Evolutionary conservation across 2,113 vertebrate species (phyloP).

Genomic region (Lipophrys pholis): DNA sequence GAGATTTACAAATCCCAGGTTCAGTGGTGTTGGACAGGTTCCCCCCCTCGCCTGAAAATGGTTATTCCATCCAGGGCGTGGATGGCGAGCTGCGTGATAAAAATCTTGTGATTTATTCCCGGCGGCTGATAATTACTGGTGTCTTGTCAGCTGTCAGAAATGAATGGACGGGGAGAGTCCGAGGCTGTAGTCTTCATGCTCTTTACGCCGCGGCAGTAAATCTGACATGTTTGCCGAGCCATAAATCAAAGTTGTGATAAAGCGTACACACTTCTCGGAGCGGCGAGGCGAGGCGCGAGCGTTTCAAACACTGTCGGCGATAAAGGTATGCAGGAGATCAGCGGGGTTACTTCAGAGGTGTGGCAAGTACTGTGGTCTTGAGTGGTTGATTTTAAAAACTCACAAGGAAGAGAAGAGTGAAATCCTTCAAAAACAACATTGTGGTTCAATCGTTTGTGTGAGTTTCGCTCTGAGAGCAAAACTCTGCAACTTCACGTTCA

Average conservation of each 20-base stretch:
- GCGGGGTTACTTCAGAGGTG: constrained; percentile 43
- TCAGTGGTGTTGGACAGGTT: constrained; percentile 71
- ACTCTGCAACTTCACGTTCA: too few relatives aligned
- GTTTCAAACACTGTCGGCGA: constrained; percentile 58
- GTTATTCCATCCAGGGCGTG: constrained; percentile 79
- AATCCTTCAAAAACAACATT: constrained; percentile 4
- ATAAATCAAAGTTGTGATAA: constrained; percentile 74
- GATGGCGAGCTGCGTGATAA: constrained; percentile 73
- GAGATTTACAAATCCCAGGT: constrained; percentile 86
- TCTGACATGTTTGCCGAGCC: constrained; percentile 78
- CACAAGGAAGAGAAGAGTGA: neutral
- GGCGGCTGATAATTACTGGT: constrained; percentile 85
- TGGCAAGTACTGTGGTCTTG: constrained; percentile 20
- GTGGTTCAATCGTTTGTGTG: neutral
- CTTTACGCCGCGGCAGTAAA: constrained; percentile 78
- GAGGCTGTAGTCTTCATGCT: constrained; percentile 76
- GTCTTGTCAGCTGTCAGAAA: constrained; percentile 83
- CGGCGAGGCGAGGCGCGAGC: constrained; percentile 35
- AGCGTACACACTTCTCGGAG: constrained; percentile 28
- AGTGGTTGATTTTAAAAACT: constrained; percentile 21
- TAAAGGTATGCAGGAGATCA: constrained; percentile 48
- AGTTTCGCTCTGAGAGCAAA: too few relatives aligned
- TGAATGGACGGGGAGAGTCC: constrained; percentile 81
- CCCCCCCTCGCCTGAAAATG: constrained; percentile 78
- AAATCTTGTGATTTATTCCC: constrained; percentile 83